Conservation (phyloP, 2,797 vertebrate genomes). For the Triplophysa yarkandensis region DNA sequence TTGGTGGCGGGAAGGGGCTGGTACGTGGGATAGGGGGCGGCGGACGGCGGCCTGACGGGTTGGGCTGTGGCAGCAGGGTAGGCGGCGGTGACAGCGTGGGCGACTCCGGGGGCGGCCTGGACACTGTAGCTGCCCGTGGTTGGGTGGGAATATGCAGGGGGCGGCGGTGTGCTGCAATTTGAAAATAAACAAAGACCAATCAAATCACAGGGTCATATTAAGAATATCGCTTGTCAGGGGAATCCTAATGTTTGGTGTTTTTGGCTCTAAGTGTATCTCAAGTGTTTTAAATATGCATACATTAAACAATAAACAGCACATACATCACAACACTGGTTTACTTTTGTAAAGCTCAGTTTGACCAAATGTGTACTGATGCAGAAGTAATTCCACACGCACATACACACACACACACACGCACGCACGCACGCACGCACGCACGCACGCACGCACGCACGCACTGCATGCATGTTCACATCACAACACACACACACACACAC, state of each 20-base stretch:
- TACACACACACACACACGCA: background rate
- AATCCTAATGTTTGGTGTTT: too few species aligned
- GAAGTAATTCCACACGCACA: background rate
- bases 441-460: background rate
- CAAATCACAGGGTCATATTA: too few species aligned
- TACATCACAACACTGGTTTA: background rate
- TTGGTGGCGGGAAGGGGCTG: constrained; percentile 73
- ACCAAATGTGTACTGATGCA: background rate
- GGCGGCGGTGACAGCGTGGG: constrained; percentile 70
- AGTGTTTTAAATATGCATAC: too few species aligned
- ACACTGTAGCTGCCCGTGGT: constrained; percentile 70
- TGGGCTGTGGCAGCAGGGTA: constrained; percentile 69
- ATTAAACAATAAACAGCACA: too few species aligned
- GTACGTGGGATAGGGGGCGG: constrained; percentile 66
- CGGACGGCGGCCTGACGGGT: constrained; percentile 63
- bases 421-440: too few species aligned
- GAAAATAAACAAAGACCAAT: too few species aligned
- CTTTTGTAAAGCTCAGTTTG: background rate
- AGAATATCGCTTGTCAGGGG: too few species aligned
- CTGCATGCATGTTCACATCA: too few species aligned
- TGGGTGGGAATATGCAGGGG: constrained; percentile 71
- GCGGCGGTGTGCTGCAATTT: constrained; percentile 69
- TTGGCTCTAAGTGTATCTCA: too few species aligned
- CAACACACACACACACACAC: too few species aligned
- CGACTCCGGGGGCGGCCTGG: constrained; percentile 68